Conservation (phyloP, 2,888 invertebrate genomes). For the Norana najaformis region DNA sequence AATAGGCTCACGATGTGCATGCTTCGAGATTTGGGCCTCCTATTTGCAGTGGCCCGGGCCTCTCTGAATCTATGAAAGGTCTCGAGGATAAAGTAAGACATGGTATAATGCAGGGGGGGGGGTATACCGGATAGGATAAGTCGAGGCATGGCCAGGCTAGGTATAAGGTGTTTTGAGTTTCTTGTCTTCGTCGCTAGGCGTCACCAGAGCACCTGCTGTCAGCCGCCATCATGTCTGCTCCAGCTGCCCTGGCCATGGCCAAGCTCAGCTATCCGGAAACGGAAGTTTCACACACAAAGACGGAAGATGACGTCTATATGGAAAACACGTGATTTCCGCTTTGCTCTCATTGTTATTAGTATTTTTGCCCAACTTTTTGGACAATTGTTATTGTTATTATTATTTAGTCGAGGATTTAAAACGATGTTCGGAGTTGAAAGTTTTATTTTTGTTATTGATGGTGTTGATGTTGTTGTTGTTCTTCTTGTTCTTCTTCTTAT, state of each 20-base stretch:
- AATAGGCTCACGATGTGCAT: no score
- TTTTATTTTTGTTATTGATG: neutral
- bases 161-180: conserved; percentile 3
- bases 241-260: conserved; percentile 83
- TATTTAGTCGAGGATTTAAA: no score
- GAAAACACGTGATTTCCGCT: conserved; percentile 57
- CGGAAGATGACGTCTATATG: conserved; percentile 74
- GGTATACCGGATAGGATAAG: neutral
- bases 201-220: conserved; percentile 81
- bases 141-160: neutral
- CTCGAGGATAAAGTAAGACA: no score
- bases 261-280: conserved; percentile 91
- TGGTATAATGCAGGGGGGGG: neutral
- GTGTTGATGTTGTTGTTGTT: no score
- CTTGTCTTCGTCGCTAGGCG: conserved; percentile 39
- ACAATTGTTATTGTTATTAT: no score
- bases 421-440: no score
- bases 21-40: no score
- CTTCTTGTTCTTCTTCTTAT: no score
- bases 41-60: no score
- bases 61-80: no score
- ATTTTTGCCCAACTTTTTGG: neutral
- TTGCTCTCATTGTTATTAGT: neutral
- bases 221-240: conserved; percentile 93
- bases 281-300: conserved; percentile 74